Percentiles rank a stretch among this genome's conserved stretches.
phyloP scores from a whole-genome alignment of 2,113 vertebrate species.

The Gambusia affinis region DNA sequence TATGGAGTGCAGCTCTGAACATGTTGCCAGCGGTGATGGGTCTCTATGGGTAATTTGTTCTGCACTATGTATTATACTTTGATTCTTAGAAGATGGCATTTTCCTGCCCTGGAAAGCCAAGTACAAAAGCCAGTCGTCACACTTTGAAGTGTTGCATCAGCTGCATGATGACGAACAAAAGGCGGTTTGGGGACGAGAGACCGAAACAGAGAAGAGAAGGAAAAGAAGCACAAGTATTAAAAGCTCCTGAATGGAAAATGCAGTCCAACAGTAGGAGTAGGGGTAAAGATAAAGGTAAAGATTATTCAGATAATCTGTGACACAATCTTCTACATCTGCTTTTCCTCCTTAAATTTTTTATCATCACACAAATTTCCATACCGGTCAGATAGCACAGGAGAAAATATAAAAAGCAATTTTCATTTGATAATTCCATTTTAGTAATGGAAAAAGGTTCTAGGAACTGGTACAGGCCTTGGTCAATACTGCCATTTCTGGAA shows the following conservation, averaged over 20 bases:
- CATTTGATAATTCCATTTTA: no score
- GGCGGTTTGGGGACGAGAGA: not conserved
- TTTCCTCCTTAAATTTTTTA: no score
- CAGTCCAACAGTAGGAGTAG: not conserved
- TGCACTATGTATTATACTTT: slow-evolving; percentile 8
- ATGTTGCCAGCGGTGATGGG: slow-evolving; percentile 36
- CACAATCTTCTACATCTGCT: slow-evolving; percentile 29
- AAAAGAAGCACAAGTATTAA: not conserved
- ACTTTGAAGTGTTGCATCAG: slow-evolving; percentile 33
- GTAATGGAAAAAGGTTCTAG: no score
- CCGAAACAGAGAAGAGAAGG: not conserved
- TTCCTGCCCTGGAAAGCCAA: slow-evolving; percentile 20
- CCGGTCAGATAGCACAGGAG: no score
- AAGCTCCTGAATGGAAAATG: not conserved
- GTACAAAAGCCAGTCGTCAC: slow-evolving; percentile 11
- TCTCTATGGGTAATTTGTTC: slow-evolving; percentile 56
- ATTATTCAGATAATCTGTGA: slow-evolving; percentile 20
- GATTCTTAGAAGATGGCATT: slow-evolving; percentile 24
- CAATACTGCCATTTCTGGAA: no score
- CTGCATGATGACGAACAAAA: slow-evolving; percentile 1
- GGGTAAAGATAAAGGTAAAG: not conserved
- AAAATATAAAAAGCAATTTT: no score
- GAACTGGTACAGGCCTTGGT: no score
- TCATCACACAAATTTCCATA: no score
- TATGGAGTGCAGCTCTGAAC: slow-evolving; percentile 16